Evolutionary conservation across 2,888 invertebrate species (phyloP), one percentile per base, ranked within the genome.

Genomic region (Brenthis daphne): DNA sequence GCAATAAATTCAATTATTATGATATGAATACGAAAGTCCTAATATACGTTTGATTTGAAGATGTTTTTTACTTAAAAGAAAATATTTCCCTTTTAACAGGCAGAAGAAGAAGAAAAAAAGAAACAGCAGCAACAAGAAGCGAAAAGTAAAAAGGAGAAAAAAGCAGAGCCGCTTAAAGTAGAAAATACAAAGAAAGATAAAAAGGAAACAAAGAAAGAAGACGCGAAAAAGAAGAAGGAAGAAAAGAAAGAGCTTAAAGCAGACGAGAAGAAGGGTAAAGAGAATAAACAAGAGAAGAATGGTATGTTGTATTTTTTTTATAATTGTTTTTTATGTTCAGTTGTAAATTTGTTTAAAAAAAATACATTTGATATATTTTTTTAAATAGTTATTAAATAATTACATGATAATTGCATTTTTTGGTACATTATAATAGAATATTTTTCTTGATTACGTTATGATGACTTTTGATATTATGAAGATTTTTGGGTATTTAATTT

Each of bases 261-360:
- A 24, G 74, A 74, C 3, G 77, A 79, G 50, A 80, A 79, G 70
- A 77, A 77, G 37, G 82, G 75, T 29, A 85, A 85, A 72, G 86
- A 86, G 67, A 82, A 78, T 70, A 90, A 87, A 80, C 78, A 76
- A 68, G 91, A 89, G 68, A 90, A 88, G 75, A 80, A 72, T 76
- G 82, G 88, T 89, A 37, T 77, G 83, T 77, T 14, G 65, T 65
- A n/a, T 69, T 16, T 53, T 11, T 3, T 55, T 48, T 33, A 54
- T 11, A 11, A 11, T 43, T 37, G 8, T 37, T 8, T 6, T 37
- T 43, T 51, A 51, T 24, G 3, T 3, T 24, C 2, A 24, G 2
- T 24, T 24, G 24, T 24, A 24, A 24, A 24, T 24, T 24, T 24
- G 3, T 24, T 24, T 24, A 24, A 24, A 24, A 24, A 1, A 24